Base-by-base conservation (phyloP, 1,140 invertebrate genomes). In the Papilio helenus region DNA sequence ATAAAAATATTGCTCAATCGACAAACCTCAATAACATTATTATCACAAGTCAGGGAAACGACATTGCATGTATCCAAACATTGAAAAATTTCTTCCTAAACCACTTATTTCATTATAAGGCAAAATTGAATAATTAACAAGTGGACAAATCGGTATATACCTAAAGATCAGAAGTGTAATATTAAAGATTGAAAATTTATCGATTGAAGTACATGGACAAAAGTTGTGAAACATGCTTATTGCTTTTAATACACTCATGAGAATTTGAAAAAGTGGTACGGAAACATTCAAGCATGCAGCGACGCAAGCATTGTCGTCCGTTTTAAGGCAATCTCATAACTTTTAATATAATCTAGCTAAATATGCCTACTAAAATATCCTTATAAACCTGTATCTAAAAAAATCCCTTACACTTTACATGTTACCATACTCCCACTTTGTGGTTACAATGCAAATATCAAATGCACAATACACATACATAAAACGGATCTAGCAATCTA, bases 281-380 rank as follows among this genome's bases (percentile, higher is more conserved):
- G 34, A 77, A 42, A 77, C 42, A n/a, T 77, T 20, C 18, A 77
- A 77, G 58, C 76, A 77, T 42, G 34, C 34, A 14, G 29, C 29
- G 34, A 42, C n/a, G 18, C n/a, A 18, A 51, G 16, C 9, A 12
- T 77, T 65, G 29, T 74, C 14, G 20, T n/a, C 5, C 5, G n/a
- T 42, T 77, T 65, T 44, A 65, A 77, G n/a, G 55, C 58, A 77
- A 65, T 42, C 76, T 77, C 34, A 77, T 58, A 16, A 55, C 49
- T 58, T 76, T 77, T 61, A 77, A 77, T 61, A 20, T 74, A 74
- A 61, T 23, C 44, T 49, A 77, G 73, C 20, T 34, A 76, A 76
- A 76, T 76, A 76, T 65, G 34, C 58, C 55, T 77, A 77, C 76
- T 77, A 77, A 77, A 77, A 77, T 77, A 77, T 77, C 55, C 76